Evolutionary conservation across 2,113 vertebrate genomes (phyloP).

Genomic region (Crotalus helleri): DNA sequence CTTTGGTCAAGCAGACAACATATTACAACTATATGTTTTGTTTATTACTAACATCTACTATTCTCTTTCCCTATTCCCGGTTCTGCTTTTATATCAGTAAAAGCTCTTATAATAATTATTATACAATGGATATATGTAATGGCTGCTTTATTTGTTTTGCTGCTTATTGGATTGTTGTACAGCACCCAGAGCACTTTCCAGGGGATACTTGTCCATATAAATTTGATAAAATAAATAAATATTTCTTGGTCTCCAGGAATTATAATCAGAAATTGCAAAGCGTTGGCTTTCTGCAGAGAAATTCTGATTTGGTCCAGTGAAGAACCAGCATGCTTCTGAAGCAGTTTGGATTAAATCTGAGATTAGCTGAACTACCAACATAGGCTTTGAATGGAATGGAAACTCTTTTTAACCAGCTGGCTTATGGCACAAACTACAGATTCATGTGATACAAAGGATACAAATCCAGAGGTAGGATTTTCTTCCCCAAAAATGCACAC

Average conservation of each 20-base stretch:
- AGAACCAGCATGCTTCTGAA: background rate
- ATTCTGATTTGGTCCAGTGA: background rate
- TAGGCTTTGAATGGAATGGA: no score
- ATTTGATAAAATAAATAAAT: background rate
- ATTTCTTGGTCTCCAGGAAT: background rate
- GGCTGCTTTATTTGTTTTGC: background rate
- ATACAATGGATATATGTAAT: background rate
- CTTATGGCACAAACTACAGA: background rate
- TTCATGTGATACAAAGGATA: background rate
- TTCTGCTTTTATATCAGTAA: background rate
- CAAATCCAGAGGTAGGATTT: background rate
- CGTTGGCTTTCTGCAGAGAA: background rate
- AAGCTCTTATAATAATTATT: background rate
- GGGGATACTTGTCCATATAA: background rate
- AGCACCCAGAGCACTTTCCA: background rate
- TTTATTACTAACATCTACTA: background rate
- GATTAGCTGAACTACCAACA: background rate
- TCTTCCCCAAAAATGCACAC: background rate
- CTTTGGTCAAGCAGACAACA: background rate
- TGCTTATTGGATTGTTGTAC: background rate
- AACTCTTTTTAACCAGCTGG: background rate
- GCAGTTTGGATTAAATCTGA: background rate
- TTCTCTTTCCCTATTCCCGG: background rate
- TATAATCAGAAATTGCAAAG: background rate
- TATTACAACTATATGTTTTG: background rate